A percentile compares a stretch with the other conserved stretches of the same genome.
Evolutionary conservation across 2,797 vertebrate genomes (phyloP).

Genomic region (Periparus ater): DNA sequence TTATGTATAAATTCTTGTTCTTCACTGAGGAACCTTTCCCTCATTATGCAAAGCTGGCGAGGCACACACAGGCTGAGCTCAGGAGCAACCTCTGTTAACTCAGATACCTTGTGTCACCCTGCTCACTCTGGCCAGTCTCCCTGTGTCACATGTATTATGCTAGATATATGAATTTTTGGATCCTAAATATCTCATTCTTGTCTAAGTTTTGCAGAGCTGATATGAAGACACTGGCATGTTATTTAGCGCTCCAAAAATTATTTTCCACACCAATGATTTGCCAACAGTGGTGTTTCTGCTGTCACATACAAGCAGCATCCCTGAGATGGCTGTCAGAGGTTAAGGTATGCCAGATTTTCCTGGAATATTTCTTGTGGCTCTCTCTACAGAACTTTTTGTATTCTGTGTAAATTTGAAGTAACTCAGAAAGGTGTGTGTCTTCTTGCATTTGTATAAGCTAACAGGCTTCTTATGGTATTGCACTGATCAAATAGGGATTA

Average conservation of each 20-base stretch:
- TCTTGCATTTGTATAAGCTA: neutral
- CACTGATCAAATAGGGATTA: neutral
- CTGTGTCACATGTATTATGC: neutral
- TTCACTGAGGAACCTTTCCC: neutral
- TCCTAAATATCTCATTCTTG: neutral
- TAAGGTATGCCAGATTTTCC: neutral
- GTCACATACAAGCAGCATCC: neutral
- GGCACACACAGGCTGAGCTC: neutral
- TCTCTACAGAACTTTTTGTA: neutral
- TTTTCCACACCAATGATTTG: neutral
- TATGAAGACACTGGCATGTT: neutral
- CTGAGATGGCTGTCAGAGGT: neutral
- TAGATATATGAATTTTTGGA: neutral
- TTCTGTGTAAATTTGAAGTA: fast-evolving
- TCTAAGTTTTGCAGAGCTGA: neutral
- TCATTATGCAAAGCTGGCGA: neutral
- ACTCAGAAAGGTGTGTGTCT: neutral
- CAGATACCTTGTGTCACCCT: neutral
- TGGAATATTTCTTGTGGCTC: neutral
- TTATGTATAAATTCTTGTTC: neutral
- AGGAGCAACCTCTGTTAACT: neutral
- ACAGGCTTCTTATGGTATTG: neutral
- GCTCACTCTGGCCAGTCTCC: neutral
- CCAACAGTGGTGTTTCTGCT: neutral
- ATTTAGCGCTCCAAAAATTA: neutral